phyloP scores from a whole-genome alignment of 2,113 vertebrate genomes.

The Phrynosoma blainvillii region DNA sequence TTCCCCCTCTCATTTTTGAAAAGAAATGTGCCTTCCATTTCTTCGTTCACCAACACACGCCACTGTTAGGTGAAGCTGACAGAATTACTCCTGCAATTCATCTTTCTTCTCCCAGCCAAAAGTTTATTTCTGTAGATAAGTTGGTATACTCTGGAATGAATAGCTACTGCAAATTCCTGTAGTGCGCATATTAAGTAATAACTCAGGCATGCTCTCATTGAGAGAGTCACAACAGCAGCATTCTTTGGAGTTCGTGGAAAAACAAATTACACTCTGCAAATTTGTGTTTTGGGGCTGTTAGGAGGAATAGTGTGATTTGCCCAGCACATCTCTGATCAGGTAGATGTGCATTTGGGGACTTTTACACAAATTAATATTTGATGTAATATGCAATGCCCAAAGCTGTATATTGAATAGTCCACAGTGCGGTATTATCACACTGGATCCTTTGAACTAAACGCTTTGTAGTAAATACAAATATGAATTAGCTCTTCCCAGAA shows the following conservation, averaged over 20 bases:
- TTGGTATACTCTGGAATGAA: constrained; percentile 51
- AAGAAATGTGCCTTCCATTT: not conserved
- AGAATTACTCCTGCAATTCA: constrained; percentile 16
- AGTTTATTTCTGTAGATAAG: constrained; percentile 43
- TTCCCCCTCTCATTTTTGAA: too few species aligned
- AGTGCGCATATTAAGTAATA: constrained; percentile 42
- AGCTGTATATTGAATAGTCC: constrained; percentile 65
- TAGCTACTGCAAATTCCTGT: constrained; percentile 56
- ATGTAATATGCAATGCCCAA: constrained; percentile 59
- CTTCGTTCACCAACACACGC: not conserved
- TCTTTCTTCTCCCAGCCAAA: constrained; percentile 45
- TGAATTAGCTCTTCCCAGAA: constrained; percentile 49
- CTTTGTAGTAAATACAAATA: constrained; percentile 59
- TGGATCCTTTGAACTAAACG: constrained; percentile 56
- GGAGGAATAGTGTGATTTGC: constrained; percentile 61
- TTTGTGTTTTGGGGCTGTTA: constrained; percentile 63
- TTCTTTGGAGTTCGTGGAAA: constrained; percentile 61
- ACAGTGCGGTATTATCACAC: constrained; percentile 50
- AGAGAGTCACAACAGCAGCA: constrained; percentile 52
- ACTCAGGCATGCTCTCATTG: constrained; percentile 40
- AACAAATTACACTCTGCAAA: constrained; percentile 64
- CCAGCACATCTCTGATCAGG: constrained; percentile 56
- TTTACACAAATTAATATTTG: constrained; percentile 75
- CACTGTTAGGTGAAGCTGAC: constrained; percentile 45
- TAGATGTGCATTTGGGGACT: constrained; percentile 66